Conservation (phyloP, 2,888 invertebrate species). For the Blastobasis lacticolella region DNA sequence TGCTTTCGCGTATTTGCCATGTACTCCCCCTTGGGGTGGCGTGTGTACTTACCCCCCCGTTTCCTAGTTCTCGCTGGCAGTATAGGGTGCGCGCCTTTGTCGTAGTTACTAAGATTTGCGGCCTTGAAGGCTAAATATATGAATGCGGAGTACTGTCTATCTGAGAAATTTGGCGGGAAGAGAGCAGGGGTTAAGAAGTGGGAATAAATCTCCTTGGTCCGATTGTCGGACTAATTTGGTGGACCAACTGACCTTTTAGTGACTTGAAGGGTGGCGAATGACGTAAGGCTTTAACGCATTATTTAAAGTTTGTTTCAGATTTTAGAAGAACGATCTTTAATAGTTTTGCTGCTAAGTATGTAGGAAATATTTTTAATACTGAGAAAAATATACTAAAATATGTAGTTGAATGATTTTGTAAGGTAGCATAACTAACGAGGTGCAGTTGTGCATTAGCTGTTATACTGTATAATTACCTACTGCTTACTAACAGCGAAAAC, state of each 20-base stretch:
- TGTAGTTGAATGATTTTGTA: too few species aligned
- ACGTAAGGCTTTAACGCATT: too few species aligned
- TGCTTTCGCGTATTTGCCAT: slow-evolving; percentile 76
- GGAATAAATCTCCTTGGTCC: neutral
- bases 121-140: slow-evolving; percentile 21
- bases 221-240: too few species aligned
- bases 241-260: too few species aligned
- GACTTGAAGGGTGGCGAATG: too few species aligned
- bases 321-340: too few species aligned
- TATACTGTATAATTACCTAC: too few species aligned
- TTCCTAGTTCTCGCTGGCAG: slow-evolving; percentile 61
- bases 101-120: slow-evolving; percentile 23
- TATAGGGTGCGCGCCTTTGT: slow-evolving; percentile 29
- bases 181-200: neutral
- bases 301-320: too few species aligned
- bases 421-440: slow-evolving; percentile 31
- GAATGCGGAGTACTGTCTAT: slow-evolving; percentile 8
- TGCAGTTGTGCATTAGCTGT: slow-evolving; percentile 9
- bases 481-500: too few species aligned
- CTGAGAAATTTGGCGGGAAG: slow-evolving; percentile 4
- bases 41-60: slow-evolving; percentile 74
- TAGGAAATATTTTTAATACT: too few species aligned
- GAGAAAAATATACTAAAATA: too few species aligned
- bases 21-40: slow-evolving; percentile 61
- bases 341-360: too few species aligned